Evolutionary conservation across 2,888 invertebrate species (phyloP).

Genomic region (Sarcophaga subvicina): DNA sequence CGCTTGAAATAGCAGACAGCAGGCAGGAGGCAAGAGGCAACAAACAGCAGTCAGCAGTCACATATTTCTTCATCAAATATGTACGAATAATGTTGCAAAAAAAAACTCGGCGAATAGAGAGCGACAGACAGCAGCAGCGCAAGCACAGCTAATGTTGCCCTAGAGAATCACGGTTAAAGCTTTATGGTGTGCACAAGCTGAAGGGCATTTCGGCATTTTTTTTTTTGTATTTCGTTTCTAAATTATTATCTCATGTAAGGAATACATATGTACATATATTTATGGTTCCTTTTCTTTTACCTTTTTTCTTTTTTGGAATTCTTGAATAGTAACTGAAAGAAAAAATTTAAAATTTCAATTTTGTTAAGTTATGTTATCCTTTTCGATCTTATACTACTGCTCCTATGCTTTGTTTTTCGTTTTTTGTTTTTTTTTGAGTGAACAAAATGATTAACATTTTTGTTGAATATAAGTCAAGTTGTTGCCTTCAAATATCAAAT

Average conservation of each 20-base stretch:
- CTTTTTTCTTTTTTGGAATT: no score
- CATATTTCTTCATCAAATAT: conserved; percentile 68
- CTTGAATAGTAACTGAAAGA: no score
- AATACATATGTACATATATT: no score
- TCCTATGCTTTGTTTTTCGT: background rate
- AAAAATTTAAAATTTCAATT: no score
- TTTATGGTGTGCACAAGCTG: background rate
- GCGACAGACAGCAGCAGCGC: background rate
- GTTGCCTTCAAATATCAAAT: conserved; percentile 10
- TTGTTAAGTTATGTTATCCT: no score
- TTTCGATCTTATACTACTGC: no score
- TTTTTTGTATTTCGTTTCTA: background rate
- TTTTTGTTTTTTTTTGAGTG: background rate
- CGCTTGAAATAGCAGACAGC: background rate
- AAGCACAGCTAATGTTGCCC: conserved; percentile 62
- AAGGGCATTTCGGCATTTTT: background rate
- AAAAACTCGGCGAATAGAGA: no score
- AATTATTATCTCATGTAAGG: no score
- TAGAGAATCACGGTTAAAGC: conserved; percentile 43
- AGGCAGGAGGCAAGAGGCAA: background rate
- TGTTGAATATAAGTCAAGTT: conserved; percentile 51
- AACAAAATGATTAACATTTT: conserved; percentile 36
- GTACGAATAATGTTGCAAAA: conserved; percentile 32
- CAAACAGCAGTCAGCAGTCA: conserved; percentile 45
- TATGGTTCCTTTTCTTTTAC: no score